Percentiles rank a stretch among this genome's conserved stretches.
phyloP scores from a whole-genome alignment of 2,888 invertebrate genomes.

The Caenorhabditis sp. region DNA sequence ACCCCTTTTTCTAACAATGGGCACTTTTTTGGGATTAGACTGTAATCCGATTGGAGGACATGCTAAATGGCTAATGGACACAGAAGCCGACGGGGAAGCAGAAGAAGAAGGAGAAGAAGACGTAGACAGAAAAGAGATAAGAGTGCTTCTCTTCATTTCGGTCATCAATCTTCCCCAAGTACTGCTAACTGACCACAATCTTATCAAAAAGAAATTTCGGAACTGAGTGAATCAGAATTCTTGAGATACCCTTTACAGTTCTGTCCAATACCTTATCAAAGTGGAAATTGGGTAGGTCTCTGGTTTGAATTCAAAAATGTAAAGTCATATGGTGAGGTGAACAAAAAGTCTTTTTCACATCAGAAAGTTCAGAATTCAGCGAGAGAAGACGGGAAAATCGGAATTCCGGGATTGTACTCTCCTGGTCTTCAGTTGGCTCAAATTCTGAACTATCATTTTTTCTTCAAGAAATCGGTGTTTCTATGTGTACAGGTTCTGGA shows the following conservation, averaged over 20 bases:
- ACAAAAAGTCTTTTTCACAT: no score
- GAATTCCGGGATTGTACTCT: no score
- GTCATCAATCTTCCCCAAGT: conserved; percentile 35
- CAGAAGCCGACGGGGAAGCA: background rate
- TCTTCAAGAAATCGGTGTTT: no score
- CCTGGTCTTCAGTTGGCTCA: no score
- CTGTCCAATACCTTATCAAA: conserved; percentile 6
- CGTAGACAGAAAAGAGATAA: conserved; percentile 1
- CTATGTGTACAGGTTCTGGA: no score
- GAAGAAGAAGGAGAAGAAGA: background rate
- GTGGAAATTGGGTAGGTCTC: conserved; percentile 8
- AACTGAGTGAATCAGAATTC: conserved; percentile 15
- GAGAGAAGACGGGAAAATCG: no score
- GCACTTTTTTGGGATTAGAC: conserved; percentile 51
- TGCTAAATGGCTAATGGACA: conserved; percentile 37
- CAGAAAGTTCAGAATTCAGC: no score
- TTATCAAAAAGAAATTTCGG: conserved; percentile 18
- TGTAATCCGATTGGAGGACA: conserved; percentile 53
- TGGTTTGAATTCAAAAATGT: background rate
- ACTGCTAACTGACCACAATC: conserved; percentile 27
- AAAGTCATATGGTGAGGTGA: no score
- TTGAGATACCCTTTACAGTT: conserved; percentile 5
- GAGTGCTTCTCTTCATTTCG: conserved; percentile 33
- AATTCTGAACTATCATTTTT: no score
- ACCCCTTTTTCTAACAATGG: conserved; percentile 31